phyloP scores from a whole-genome alignment of 1,140 invertebrate genomes.

The Diabrotica virgifera region DNA sequence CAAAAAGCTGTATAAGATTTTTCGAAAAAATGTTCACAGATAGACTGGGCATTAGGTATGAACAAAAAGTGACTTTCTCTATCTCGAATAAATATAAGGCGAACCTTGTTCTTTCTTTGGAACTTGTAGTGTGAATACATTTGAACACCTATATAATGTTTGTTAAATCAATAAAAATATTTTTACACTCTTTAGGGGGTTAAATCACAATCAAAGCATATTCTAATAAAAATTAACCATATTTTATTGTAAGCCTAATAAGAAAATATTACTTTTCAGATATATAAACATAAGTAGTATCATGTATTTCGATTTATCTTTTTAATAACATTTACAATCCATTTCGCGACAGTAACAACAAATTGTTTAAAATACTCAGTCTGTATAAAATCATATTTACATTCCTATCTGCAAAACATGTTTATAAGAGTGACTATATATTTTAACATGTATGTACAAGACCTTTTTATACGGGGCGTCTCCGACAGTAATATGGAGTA shows the following conservation, averaged over 20 bases:
- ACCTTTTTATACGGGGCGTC: no score
- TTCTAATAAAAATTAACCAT: not conserved
- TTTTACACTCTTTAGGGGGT: not conserved
- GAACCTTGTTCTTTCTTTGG: no score
- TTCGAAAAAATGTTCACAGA: no score
- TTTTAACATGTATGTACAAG: no score
- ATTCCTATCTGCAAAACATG: conserved; percentile 8
- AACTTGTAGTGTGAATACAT: no score
- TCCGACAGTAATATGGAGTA: no score
- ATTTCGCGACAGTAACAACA: not conserved
- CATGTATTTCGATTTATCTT: not conserved
- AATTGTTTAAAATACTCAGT: conserved; percentile 30
- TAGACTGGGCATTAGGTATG: no score
- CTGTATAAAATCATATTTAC: conserved; percentile 29
- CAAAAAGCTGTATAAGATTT: no score
- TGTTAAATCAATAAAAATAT: not conserved
- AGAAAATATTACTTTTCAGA: not conserved
- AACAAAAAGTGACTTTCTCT: no score
- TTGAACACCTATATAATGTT: no score
- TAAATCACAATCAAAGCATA: conserved; percentile 9
- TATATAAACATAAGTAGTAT: no score
- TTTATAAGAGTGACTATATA: not conserved
- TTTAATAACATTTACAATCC: not conserved
- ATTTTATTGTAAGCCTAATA: not conserved
- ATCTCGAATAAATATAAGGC: no score